These are phyloP conservation scores for Upupa epops DNA, from an alignment of 2,113 vertebrate genomes.

Conservation along the genomic window DNA sequence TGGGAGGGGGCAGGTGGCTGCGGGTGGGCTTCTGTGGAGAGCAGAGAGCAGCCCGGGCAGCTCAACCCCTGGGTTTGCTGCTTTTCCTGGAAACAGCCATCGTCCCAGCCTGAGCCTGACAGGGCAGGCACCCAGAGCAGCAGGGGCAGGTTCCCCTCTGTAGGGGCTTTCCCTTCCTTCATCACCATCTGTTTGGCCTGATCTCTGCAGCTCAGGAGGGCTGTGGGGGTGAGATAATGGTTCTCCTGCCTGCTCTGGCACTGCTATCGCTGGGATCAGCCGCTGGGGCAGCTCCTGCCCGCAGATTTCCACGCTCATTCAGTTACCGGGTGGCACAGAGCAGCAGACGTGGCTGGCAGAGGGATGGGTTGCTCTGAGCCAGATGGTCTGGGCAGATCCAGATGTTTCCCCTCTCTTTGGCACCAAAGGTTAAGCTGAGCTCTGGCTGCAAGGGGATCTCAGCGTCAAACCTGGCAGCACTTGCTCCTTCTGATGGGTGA, in stretches of 20 bases:
- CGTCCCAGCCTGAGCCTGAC: background rate
- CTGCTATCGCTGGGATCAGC: background rate
- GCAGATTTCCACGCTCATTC: fast-evolving
- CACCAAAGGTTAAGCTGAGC: background rate
- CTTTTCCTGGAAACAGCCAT: background rate
- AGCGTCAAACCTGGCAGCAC: fast-evolving
- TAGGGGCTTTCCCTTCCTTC: fast-evolving
- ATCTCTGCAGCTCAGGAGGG: background rate
- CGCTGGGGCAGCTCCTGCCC: background rate
- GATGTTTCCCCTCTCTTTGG: background rate
- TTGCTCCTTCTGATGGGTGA: fast-evolving
- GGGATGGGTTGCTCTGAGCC: background rate
- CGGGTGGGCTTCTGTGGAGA: fast-evolving
- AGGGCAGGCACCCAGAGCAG: fast-evolving
- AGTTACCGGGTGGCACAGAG: fast-evolving
- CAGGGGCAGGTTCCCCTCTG: fast-evolving
- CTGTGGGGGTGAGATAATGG: background rate
- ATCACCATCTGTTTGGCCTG: fast-evolving
- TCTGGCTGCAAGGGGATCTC: fast-evolving
- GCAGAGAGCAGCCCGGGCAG: background rate
- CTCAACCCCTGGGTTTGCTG: background rate
- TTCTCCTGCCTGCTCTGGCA: fast-evolving
- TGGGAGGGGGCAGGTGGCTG: background rate
- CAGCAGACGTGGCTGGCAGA: fast-evolving
- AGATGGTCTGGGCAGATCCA: fast-evolving